phyloP scores from a whole-genome alignment of 2,113 vertebrate species.

The Lophochroa leadbeateri region DNA sequence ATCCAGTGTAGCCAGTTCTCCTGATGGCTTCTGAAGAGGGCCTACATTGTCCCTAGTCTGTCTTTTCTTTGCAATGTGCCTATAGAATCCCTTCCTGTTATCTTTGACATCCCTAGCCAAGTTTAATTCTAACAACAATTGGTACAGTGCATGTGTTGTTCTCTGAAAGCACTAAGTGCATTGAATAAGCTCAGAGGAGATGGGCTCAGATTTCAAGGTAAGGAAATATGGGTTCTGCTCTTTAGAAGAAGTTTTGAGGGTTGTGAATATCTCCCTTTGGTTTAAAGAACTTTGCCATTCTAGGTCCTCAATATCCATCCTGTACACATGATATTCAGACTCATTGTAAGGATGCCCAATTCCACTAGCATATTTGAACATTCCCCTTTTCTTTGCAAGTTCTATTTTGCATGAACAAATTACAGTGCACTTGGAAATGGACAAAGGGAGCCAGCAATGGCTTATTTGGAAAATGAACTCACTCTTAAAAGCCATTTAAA shows the following conservation, averaged over 20 bases:
- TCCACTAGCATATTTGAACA: neutral
- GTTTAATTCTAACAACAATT: neutral
- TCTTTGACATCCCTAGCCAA: too few species aligned
- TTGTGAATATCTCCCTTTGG: neutral
- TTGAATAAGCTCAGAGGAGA: neutral
- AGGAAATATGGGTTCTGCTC: neutral
- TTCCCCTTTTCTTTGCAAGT: neutral
- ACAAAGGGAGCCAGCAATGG: neutral
- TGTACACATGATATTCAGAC: neutral
- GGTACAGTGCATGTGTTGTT: rapidly evolving
- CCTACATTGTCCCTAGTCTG: too few species aligned
- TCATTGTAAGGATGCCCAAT: neutral
- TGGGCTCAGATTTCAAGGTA: neutral
- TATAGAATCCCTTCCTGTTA: too few species aligned
- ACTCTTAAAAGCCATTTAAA: neutral
- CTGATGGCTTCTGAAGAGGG: too few species aligned
- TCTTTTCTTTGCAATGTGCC: too few species aligned
- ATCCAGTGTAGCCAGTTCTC: too few species aligned
- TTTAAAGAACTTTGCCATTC: neutral
- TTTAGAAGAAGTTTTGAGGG: neutral
- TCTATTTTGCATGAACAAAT: neutral
- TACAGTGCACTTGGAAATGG: neutral
- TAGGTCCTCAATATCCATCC: neutral
- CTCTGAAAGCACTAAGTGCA: neutral
- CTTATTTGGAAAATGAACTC: neutral